Evolutionary conservation across 2,113 vertebrate genomes (phyloP).

Genomic region (Chlamydotis undulata): DNA sequence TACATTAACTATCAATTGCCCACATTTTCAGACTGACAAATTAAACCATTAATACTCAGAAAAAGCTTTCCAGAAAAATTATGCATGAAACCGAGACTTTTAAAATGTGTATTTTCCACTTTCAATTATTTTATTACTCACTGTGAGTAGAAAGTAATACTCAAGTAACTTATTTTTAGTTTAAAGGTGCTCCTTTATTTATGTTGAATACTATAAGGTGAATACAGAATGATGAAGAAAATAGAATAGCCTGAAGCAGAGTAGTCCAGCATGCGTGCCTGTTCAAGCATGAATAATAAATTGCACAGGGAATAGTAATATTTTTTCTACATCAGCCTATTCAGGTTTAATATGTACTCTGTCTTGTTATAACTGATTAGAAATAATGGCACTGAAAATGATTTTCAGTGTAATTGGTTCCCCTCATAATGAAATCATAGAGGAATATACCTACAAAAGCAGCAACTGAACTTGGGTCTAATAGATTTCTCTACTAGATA

Average conservation of each 20-base stretch:
- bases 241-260: not conserved
- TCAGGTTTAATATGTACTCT: not conserved
- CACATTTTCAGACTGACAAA: not conserved
- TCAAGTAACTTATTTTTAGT: not conserved
- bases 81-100: not conserved
- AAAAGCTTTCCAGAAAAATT: not conserved
- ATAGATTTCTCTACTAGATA: not conserved
- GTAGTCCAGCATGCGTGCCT: not conserved
- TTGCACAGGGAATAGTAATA: not conserved
- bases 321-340: not conserved
- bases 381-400: not conserved
- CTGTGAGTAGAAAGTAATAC: not conserved
- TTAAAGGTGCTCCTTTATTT: not conserved
- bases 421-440: not conserved
- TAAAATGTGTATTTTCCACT: not conserved
- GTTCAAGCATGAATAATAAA: not conserved
- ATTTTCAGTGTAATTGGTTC: not conserved
- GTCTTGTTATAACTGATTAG: not conserved
- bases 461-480: not conserved
- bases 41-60: not conserved
- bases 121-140: not conserved
- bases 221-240: not conserved
- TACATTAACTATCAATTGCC: not conserved
- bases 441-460: not conserved
- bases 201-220: not conserved